Evolutionary conservation across 1,140 invertebrate genomes (phyloP), one percentile per base, ranked within the genome.

Genomic region (Ooceraea biroi): DNA sequence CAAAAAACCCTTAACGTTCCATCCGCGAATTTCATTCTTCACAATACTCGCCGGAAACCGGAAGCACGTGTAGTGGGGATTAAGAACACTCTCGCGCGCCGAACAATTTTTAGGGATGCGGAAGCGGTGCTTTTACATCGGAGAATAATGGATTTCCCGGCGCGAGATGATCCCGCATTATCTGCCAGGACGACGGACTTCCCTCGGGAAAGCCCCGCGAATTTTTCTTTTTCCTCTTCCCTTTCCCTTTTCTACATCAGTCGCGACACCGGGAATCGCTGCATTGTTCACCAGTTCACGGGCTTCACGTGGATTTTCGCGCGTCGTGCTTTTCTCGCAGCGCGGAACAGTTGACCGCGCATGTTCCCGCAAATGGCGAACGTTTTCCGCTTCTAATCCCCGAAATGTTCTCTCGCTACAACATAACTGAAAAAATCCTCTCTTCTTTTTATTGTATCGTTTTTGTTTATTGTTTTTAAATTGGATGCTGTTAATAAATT

Each of bases 61-160:
- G 12, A 84, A 74, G 48, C 78, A 76, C 48, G 55, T 73, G 80
- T 84, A 87, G 44, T 27, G 11, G 1, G 50, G 25, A 41, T 68
- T 44, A 84, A 72, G 72, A 50, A 58, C 46, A 22, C 46, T 72
- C 44, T 83, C 25, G 1, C 30, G 3, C 30, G 19, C 36, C 10
- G 66, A 71, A 57, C 30, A 83, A 55, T 87, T 88, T 82, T 52
- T 25, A 63, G 41, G 36, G 19, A n/a, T 66, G 12, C 58, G 86
- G 50, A 61, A 83, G 52, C 30, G 27, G 60, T 22, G 68, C 72
- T 69, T 85, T 83, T 65, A 52, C 84, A 88, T 83, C 58, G 65
- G 76, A 77, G 74, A 89, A 89, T 86, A 88, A 84, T 88, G 55
- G 80, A 83, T 88, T 77, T 22, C 60, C 80, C 77, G 55, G 65